Evolutionary conservation across 2,888 invertebrate species (phyloP), one percentile per base, ranked within the genome.

Genomic region (Drosophila atroscutellata): DNA sequence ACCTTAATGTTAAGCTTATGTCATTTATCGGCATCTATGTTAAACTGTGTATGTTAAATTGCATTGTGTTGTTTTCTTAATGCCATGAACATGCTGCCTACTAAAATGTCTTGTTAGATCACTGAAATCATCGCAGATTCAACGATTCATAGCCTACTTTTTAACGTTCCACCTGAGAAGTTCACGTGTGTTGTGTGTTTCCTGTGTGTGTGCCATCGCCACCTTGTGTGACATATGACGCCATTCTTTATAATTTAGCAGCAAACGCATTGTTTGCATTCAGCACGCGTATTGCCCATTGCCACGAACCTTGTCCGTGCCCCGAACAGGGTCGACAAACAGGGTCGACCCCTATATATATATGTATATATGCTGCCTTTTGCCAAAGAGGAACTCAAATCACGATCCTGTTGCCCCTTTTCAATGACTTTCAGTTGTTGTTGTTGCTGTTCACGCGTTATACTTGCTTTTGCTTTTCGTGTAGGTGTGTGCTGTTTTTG

Each of bases 211-310:
- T 13, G 20, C 34, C 58, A 54, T 63, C 24, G 32, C 26, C 51
- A 50, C 39, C 54, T 39, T 32, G 51, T 64, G 84, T 50, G 70
- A 67, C 79, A 84, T 68, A 74, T 75, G 80, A 80, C 77, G 69
- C 70, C 64, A 59, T 66, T 54, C 59, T 61, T 71, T 73, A 72
- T 74, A 83, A 80, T 83, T 86, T 83, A 83, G 83, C 80, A 83
- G 68, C 57, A 60, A 54, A 67, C 45, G 8, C 45, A 15, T 71
- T 85, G 77, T 85, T 83, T 74, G 54, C 66, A 83, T 83, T 83
- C 82, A 77, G 51, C 67, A 57, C 77, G 77, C 82, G 83, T 85
- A 64, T 57, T 60, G 62, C 61, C 67, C 71, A 77, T 76, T 83
- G 83, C 63, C 80, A 67, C 56, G 67, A 81, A 77, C 59, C 64